Conservation (phyloP, 2,888 invertebrate genomes). For the Brachyopa scutellaris region DNA sequence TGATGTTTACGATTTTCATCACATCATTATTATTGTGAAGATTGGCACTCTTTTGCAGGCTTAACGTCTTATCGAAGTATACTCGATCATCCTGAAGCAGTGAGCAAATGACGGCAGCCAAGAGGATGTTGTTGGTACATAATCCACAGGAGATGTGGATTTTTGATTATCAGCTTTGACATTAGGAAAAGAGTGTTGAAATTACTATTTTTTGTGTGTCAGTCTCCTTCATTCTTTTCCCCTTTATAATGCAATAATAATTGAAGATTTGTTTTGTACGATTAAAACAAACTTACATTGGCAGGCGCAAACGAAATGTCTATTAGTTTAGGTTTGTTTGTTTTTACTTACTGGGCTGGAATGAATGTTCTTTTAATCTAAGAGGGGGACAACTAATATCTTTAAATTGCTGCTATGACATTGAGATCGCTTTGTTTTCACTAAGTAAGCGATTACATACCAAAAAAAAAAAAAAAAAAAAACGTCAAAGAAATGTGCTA, state of each 20-base stretch:
- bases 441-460: not conserved
- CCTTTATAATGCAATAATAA: conserved; percentile 4
- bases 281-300: too few species aligned
- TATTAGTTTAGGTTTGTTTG: too few species aligned
- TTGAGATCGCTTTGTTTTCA: conserved; percentile 5
- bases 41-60: conserved; percentile 41
- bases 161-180: conserved; percentile 43
- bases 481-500: too few species aligned
- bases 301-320: too few species aligned
- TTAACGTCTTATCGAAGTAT: conserved; percentile 42
- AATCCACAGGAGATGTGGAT: conserved; percentile 26
- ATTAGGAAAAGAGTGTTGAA: conserved; percentile 54
- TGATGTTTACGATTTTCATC: conserved; percentile 27
- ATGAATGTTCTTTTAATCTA: too few species aligned
- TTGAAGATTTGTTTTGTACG: not conserved
- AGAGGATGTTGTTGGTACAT: conserved; percentile 1
- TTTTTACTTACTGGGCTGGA: too few species aligned
- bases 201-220: conserved; percentile 25
- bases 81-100: conserved; percentile 44
- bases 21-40: conserved; percentile 39
- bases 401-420: too few species aligned
- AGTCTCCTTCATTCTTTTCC: not conserved
- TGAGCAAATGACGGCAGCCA: conserved; percentile 5
- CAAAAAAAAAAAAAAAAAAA: not conserved
- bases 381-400: too few species aligned